Evolutionary conservation across 1,140 invertebrate species (phyloP), one percentile per base, ranked within the genome.

Genomic region (Hycleus phaleratus): DNA sequence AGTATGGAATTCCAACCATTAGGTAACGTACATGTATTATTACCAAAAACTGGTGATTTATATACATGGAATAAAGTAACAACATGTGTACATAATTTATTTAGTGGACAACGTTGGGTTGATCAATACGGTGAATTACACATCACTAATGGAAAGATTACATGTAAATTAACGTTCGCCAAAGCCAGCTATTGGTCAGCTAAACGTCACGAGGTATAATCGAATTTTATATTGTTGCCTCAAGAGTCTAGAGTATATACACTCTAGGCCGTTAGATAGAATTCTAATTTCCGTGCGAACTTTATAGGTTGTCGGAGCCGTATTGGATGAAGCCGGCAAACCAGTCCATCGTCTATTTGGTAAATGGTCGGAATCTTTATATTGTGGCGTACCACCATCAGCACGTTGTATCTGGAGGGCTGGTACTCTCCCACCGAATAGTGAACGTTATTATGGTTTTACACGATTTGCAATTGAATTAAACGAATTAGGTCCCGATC

Each of bases 61-160:
- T 92, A 91, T 68, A 79, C 78, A 39, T 92, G 89, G 87, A 92
- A 91, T 72, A 93, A 93, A 78, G 87, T 91, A 12, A 92, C 90
- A 24, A 90, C 90, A 3, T 93, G 90, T 75, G 87, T 93, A 2
- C 90, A 93, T 71, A 92, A 91, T 71, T 71, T 93, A 60, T 89
- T 92, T 71, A 84, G 86, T 42, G 86, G 86, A 3, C 85, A 90
- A 69, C 75, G 90, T 39, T 92, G 88, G 86, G 89, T 91, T 40
- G 90, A 93, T 73, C 86, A 91, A 71, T 92, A 91, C 72, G 90
- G 90, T 2, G 89, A 92, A 71, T 81, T 91, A 74, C 80, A 81
- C 63, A 87, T 92, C 52, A 80, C 77, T 2, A 82, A 79, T 58
- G 81, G 80, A 40, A 79, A 78, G 3, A 82, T 90, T 45, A 76